Evolutionary conservation across 1,140 invertebrate genomes (phyloP).

Genomic region (Orius laevigatus): DNA sequence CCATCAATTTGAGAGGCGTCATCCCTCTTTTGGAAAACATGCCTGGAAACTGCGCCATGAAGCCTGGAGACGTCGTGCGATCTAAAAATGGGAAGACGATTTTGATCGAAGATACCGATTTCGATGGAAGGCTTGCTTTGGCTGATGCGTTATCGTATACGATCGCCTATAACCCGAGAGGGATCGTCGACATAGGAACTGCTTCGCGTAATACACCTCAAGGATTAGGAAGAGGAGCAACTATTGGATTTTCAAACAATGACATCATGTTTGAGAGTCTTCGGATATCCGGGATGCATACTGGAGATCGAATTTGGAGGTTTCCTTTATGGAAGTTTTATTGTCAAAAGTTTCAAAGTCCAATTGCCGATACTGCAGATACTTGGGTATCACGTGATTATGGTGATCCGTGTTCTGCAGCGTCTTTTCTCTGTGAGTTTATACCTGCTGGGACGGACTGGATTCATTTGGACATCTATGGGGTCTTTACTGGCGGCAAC

Average conservation of each 20-base stretch:
- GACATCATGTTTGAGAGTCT: constrained; percentile 31
- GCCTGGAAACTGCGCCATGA: constrained; percentile 38
- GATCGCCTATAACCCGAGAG: constrained; percentile 29
- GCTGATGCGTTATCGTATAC: constrained; percentile 43
- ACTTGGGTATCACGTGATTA: constrained; percentile 9
- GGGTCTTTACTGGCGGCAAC: constrained; percentile 33
- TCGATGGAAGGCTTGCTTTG: constrained; percentile 44
- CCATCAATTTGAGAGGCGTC: constrained; percentile 36
- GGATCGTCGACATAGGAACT: constrained; percentile 45
- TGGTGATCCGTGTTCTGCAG: constrained; percentile 34
- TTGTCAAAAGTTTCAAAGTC: constrained; percentile 26
- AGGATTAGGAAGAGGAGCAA: constrained; percentile 34
- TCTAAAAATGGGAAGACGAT: constrained; percentile 48
- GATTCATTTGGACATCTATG: constrained; percentile 41
- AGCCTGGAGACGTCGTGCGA: constrained; percentile 45
- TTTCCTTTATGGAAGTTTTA: constrained; percentile 45
- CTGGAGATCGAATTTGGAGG: constrained; percentile 48
- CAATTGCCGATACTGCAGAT: constrained; percentile 5
- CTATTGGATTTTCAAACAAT: constrained; percentile 39
- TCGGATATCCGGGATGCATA: constrained; percentile 32
- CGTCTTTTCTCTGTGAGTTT: constrained; percentile 40
- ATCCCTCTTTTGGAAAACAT: constrained; percentile 47
- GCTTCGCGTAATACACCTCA: constrained; percentile 6
- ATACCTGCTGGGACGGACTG: constrained; percentile 32
- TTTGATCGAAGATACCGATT: constrained; percentile 48